Evolutionary conservation across 2,113 vertebrate genomes (phyloP).

Genomic region (Barnardius zonarius): DNA sequence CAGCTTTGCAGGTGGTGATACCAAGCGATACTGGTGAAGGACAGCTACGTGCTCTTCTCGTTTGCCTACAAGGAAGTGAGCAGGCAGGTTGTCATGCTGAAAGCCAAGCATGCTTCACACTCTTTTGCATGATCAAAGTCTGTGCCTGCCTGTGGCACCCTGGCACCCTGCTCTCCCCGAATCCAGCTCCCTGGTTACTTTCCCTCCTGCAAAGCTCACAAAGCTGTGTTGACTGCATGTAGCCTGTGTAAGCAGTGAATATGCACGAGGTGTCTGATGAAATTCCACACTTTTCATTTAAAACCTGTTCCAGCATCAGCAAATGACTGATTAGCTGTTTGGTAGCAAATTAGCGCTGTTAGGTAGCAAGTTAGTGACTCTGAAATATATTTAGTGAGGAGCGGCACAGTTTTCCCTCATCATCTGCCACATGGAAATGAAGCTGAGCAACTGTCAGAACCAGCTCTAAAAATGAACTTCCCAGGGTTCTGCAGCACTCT

Average conservation of each 20-base stretch:
- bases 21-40: background rate
- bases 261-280: background rate
- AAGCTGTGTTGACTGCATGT: rapidly evolving
- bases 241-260: background rate
- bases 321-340: background rate
- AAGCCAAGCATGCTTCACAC: background rate
- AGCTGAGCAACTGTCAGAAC: background rate
- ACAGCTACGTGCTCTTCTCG: background rate
- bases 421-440: background rate
- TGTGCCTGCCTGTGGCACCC: background rate
- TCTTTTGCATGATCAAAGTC: background rate
- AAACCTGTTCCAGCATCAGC: background rate
- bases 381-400: background rate
- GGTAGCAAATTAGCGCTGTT: background rate
- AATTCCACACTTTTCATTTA: background rate
- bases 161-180: background rate
- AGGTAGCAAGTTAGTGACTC: background rate
- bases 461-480: background rate
- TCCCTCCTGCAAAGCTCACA: background rate
- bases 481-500: background rate
- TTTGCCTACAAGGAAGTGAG: background rate
- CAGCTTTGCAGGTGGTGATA: background rate
- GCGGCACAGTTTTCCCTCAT: rapidly evolving
- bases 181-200: background rate
- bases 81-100: rapidly evolving